Conservation (phyloP, 2,888 invertebrate genomes). For the Craniophora ligustri region DNA sequence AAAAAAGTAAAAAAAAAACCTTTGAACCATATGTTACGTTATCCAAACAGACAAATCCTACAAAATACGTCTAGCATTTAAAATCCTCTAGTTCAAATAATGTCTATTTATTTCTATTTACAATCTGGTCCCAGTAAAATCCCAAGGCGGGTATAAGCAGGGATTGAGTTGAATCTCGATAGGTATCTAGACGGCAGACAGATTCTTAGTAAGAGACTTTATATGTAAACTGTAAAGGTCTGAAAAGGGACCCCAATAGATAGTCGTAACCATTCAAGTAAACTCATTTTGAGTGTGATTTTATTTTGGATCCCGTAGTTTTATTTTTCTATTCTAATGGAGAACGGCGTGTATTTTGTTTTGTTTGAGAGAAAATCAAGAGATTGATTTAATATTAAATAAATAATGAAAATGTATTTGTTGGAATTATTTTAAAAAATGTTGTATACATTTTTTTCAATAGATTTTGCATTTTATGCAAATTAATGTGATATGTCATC, state of each 20-base stretch:
- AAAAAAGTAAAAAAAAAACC: too few species aligned
- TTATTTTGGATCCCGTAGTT: not conserved
- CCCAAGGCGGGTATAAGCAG: conserved; percentile 25
- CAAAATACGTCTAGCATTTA: not conserved
- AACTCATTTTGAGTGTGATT: not conserved
- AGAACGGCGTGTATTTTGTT: too few species aligned
- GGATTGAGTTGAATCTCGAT: conserved; percentile 21
- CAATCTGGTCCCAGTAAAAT: conserved; percentile 3
- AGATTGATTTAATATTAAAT: too few species aligned
- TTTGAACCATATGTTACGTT: too few species aligned
- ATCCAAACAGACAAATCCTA: conserved; percentile 4
- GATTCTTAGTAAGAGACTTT: conserved; percentile 21
- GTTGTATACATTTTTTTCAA: too few species aligned
- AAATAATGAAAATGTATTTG: too few species aligned
- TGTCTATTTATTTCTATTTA: conserved; percentile 35
- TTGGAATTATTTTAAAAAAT: too few species aligned
- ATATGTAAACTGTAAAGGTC: conserved; percentile 6
- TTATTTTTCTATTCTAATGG: conserved; percentile 4
- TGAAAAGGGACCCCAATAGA: conserved; percentile 2
- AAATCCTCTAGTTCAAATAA: conserved; percentile 9
- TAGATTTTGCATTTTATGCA: too few species aligned
- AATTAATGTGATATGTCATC: too few species aligned
- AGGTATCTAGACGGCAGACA: conserved; percentile 29
- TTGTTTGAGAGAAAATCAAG: too few species aligned
- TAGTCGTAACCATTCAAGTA: conserved; percentile 12